Percentiles rank a stretch among this genome's conserved stretches.
Evolutionary conservation across 2,888 invertebrate species (phyloP).

Genomic region (Hydriomena furcata): DNA sequence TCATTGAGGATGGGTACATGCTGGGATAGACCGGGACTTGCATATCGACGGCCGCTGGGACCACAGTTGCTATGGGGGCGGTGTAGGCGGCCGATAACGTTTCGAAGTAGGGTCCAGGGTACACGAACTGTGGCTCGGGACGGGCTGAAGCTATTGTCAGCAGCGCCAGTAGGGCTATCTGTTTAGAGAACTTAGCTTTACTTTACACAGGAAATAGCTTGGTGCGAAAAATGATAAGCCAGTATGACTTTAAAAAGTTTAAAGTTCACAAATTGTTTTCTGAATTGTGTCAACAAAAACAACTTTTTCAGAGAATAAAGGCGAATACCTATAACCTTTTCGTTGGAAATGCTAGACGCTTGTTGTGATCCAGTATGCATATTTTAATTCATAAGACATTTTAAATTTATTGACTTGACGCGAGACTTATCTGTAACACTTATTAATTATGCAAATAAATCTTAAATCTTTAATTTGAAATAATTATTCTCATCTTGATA

Average conservation of each 20-base stretch:
- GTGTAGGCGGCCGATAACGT: conserved; percentile 33
- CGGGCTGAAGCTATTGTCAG: conserved; percentile 49
- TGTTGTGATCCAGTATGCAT: conserved; percentile 7
- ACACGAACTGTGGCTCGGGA: conserved; percentile 41
- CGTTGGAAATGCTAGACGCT: conserved; percentile 6
- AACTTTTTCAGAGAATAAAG: no score
- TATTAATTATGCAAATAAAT: no score
- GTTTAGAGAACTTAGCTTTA: conserved; percentile 32
- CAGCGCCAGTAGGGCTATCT: conserved; percentile 51
- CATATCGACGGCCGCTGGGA: conserved; percentile 1
- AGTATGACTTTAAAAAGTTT: no score
- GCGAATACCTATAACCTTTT: background rate
- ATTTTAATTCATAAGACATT: no score
- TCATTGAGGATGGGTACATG: conserved; percentile 17
- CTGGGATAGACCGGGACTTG: conserved; percentile 5
- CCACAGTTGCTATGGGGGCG: conserved; percentile 7
- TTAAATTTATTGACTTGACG: no score
- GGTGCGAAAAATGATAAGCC: no score
- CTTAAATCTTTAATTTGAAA: no score
- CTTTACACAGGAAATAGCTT: no score
- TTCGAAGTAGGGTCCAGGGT: conserved; percentile 38
- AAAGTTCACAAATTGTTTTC: no score
- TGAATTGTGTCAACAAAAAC: no score
- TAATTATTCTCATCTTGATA: no score
- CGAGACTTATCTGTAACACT: no score